Evolutionary conservation across 2,888 invertebrate genomes (phyloP).

Genomic region (Dicycla oo): DNA sequence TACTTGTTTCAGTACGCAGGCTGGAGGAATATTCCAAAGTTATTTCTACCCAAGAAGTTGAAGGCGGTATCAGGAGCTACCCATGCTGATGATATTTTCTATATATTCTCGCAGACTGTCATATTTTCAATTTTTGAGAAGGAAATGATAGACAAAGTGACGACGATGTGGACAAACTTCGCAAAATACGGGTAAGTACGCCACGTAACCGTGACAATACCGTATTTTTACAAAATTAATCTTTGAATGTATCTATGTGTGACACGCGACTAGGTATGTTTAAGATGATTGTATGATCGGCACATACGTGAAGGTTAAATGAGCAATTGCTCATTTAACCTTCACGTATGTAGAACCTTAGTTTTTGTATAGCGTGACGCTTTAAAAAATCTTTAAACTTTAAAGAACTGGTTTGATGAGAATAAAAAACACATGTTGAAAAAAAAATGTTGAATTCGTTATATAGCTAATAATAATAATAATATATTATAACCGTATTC

Average conservation of each 20-base stretch:
- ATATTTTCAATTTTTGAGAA: constrained; percentile 73
- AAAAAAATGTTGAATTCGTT: too few species aligned
- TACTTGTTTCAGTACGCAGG: constrained; percentile 81
- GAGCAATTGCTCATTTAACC: background rate
- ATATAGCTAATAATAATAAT: too few species aligned
- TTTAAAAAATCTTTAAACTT: too few species aligned
- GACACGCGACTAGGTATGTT: background rate
- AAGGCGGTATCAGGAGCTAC: constrained; percentile 74
- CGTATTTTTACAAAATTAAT: background rate
- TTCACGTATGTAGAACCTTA: background rate
- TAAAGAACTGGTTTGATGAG: too few species aligned
- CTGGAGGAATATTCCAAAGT: constrained; percentile 74
- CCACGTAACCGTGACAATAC: background rate
- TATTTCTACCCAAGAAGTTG: constrained; percentile 59
- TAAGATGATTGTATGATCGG: background rate
- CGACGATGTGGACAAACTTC: constrained; percentile 84
- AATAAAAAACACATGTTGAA: too few species aligned
- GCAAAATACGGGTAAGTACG: constrained; percentile 80
- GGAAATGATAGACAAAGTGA: constrained; percentile 77
- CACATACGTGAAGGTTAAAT: too few species aligned
- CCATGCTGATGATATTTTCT: constrained; percentile 83
- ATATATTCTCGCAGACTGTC: constrained; percentile 77
- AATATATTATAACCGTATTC: too few species aligned
- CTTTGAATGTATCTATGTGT: too few species aligned
- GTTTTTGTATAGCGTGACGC: background rate